phyloP scores from a whole-genome alignment of 2,888 invertebrate genomes.

The Calameuta idolon region DNA sequence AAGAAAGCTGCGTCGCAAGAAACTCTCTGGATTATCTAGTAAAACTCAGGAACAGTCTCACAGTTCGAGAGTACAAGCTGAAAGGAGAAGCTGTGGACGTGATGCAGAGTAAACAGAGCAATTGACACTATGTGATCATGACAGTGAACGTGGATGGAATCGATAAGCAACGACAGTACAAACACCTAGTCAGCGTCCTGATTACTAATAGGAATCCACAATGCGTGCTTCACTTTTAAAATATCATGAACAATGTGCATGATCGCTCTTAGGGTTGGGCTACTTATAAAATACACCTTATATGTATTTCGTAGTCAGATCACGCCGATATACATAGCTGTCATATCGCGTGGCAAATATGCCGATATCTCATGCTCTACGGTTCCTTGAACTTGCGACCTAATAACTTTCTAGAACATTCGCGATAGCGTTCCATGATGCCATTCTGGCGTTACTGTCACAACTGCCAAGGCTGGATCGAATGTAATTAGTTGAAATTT shows the following conservation, averaged over 20 bases:
- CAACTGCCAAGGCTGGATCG: not conserved
- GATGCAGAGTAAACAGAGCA: constrained; percentile 11
- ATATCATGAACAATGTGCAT: not conserved
- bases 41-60: not conserved
- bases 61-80: not conserved
- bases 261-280: not conserved
- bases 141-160: not conserved
- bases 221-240: not conserved
- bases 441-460: not conserved
- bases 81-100: not conserved
- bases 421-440: not conserved
- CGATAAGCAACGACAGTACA: not conserved
- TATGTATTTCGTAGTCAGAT: not conserved
- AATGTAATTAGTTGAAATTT: not conserved
- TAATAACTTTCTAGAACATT: constrained; percentile 50
- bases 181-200: constrained; percentile 11
- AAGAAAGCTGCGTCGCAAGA: not conserved
- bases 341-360: constrained; percentile 22
- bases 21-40: not conserved
- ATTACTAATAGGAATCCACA: constrained; percentile 17
- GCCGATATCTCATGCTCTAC: constrained; percentile 29
- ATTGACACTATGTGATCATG: not conserved
- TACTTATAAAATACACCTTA: not conserved
- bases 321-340: constrained; percentile 4
- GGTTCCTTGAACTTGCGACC: constrained; percentile 56